Percentiles rank a stretch among this genome's conserved stretches.
Conservation (phyloP, 2,888 invertebrate species). For the Erebia epiphron region DNA sequence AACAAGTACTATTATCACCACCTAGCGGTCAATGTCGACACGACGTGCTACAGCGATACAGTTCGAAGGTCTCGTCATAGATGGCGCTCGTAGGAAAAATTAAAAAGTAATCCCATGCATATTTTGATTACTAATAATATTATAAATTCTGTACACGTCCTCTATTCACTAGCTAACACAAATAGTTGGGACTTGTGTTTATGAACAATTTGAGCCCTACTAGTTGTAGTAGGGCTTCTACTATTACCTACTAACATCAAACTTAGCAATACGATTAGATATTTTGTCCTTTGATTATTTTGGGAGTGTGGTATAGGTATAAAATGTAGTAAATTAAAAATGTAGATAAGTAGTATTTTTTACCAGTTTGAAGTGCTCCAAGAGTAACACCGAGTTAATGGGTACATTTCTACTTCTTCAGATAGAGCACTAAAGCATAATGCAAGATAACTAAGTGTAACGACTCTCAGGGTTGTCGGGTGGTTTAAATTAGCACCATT, state of each 20-base stretch:
- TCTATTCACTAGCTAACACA: too few relatives aligned
- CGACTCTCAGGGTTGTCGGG: conserved; percentile 57
- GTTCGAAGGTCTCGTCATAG: conserved; percentile 57
- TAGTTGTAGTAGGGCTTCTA: too few relatives aligned
- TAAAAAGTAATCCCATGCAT: not conserved
- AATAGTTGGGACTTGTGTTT: too few relatives aligned
- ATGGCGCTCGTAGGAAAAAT: conserved; percentile 59
- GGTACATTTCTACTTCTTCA: not conserved
- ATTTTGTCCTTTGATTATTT: too few relatives aligned
- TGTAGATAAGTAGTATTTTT: too few relatives aligned
- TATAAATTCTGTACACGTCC: too few relatives aligned
- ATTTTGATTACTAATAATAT: not conserved
- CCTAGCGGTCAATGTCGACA: conserved; percentile 81
- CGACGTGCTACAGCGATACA: conserved; percentile 54
- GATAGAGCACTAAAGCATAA: conserved; percentile 2
- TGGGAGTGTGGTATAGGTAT: too few relatives aligned
- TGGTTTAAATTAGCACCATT: conserved; percentile 68
- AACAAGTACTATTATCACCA: conserved; percentile 71
- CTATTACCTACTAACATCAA: too few relatives aligned
- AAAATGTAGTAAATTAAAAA: too few relatives aligned
- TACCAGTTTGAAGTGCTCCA: not conserved
- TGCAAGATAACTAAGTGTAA: conserved; percentile 57
- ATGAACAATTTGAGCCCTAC: too few relatives aligned
- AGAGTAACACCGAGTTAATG: not conserved
- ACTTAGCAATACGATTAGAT: too few relatives aligned